These are phyloP conservation scores for Heliocidaris erythrogramma DNA, from an alignment of 35 echinoderm and acorn worm species.

Conservation along the genomic window DNA sequence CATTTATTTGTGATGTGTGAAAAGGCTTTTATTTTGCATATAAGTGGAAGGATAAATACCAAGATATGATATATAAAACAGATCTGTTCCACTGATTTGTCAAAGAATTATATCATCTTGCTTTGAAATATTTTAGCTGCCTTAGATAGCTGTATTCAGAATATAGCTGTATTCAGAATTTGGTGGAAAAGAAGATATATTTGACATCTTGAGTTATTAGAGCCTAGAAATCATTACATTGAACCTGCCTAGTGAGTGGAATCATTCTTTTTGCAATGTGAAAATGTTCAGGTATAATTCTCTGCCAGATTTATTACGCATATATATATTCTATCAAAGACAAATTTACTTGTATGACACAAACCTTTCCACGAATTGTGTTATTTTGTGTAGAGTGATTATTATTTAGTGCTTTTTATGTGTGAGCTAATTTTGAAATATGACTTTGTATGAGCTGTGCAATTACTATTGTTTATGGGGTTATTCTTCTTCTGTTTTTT, in stretches of 20 bases:
- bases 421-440: neutral
- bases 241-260: neutral
- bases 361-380: neutral
- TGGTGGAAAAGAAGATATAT: neutral
- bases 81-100: too few relatives aligned
- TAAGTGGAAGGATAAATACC: too few relatives aligned
- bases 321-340: neutral
- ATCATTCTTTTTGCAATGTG: neutral
- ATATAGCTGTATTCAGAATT: neutral
- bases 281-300: neutral
- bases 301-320: slow-evolving; percentile 16
- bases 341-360: neutral
- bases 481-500: neutral
- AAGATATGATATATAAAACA: too few relatives aligned
- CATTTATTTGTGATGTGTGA: neutral
- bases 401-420: neutral
- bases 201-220: neutral
- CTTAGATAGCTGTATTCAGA: slow-evolving; percentile 7
- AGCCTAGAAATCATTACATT: neutral
- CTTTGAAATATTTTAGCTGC: neutral
- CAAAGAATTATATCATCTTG: neutral
- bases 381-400: neutral
- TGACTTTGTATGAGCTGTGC: neutral
- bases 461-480: neutral
- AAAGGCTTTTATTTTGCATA: neutral